These are phyloP conservation scores for Crotalus tigris DNA, from an alignment of 2,113 vertebrate species.

Conservation along the genomic window DNA sequence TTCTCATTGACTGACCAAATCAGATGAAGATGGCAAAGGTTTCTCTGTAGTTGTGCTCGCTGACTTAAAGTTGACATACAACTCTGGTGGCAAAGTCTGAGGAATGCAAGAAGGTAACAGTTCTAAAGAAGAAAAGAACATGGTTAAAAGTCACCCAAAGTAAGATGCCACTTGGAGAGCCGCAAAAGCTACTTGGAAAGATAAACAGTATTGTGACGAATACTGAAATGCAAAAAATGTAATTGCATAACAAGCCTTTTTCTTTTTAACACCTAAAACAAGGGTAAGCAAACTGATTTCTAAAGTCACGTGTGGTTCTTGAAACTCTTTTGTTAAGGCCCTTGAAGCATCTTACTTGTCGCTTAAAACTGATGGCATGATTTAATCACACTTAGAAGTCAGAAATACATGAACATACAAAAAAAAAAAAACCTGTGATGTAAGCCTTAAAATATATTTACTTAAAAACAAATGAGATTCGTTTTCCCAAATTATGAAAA, in stretches of 20 bases:
- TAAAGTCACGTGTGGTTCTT: not conserved
- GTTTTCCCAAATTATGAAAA: not conserved
- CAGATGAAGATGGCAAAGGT: conserved; percentile 20
- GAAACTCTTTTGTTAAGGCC: not conserved
- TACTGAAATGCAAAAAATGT: not conserved
- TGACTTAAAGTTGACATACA: conserved; percentile 56
- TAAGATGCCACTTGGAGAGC: not conserved
- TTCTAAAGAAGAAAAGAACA: conserved; percentile 51
- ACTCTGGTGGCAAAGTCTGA: conserved; percentile 49
- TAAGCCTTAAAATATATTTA: not conserved
- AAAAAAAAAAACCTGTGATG: not conserved
- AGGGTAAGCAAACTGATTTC: not conserved
- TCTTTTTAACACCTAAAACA: no score
- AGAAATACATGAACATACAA: not conserved
- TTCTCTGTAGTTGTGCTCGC: conserved; percentile 43
- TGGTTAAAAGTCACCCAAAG: not conserved
- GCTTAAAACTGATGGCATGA: not conserved
- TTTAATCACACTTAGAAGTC: not conserved
- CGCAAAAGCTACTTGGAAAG: conserved; percentile 13
- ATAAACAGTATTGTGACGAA: not conserved
- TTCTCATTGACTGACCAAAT: conserved; percentile 62
- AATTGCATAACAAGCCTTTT: not conserved
- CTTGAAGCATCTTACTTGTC: not conserved
- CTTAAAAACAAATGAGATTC: not conserved
- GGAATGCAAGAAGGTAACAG: not conserved